phyloP scores from a whole-genome alignment of 2,113 vertebrate genomes.

The Neoarius graeffei region DNA sequence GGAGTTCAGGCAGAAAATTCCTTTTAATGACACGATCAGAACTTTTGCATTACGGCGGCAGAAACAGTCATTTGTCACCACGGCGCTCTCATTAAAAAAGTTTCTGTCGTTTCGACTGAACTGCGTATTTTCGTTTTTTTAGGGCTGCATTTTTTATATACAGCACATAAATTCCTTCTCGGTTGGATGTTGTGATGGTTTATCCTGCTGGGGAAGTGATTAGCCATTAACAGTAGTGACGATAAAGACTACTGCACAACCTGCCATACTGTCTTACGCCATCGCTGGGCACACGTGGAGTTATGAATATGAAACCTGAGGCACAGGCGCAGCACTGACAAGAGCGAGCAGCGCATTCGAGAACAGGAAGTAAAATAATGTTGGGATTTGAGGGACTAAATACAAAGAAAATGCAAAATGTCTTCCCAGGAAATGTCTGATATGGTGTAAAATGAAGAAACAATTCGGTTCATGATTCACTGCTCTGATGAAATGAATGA shows the following conservation, averaged over 20 bases:
- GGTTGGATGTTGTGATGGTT: constrained; percentile 31
- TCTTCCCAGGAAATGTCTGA: background rate
- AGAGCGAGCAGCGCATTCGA: background rate
- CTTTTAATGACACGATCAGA: constrained; percentile 70
- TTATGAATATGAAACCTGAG: constrained; percentile 1
- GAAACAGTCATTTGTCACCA: constrained; percentile 66
- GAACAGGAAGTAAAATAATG: background rate
- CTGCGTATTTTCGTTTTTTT: background rate
- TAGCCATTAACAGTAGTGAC: constrained; percentile 40
- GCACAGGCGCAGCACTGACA: background rate
- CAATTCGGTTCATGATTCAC: background rate
- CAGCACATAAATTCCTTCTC: constrained; percentile 39
- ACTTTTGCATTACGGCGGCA: constrained; percentile 65
- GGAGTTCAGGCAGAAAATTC: constrained; percentile 77
- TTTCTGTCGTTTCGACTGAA: constrained; percentile 50
- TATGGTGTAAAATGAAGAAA: background rate
- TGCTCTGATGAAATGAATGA: background rate
- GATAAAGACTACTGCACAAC: constrained; percentile 24
- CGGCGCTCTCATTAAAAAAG: constrained; percentile 73
- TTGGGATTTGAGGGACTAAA: background rate
- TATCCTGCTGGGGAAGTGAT: constrained; percentile 44
- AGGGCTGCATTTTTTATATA: constrained; percentile 15
- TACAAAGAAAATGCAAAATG: background rate
- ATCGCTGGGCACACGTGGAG: background rate
- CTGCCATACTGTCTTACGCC: constrained; percentile 32